These are phyloP conservation scores for Wiebesia pumilae DNA, from an alignment of 1,140 invertebrate genomes.

Conservation along the genomic window DNA sequence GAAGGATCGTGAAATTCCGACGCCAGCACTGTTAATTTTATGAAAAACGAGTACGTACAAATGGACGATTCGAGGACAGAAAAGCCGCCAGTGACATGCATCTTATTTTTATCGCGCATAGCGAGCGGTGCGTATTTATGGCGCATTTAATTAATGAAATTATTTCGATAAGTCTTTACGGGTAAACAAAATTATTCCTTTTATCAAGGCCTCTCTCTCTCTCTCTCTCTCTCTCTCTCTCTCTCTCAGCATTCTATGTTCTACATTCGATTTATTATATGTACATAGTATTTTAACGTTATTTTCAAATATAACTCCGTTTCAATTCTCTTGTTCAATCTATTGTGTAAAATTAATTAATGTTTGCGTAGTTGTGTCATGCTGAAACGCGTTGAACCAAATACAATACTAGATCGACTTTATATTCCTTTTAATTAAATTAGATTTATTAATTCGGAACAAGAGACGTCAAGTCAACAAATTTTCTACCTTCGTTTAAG, in stretches of 20 bases:
- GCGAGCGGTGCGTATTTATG: constrained; percentile 3
- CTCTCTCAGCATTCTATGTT: not conserved
- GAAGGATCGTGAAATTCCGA: not conserved
- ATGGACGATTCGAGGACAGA: not conserved
- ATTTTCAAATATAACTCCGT: not conserved
- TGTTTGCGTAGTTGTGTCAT: not conserved
- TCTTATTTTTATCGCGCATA: constrained; percentile 31
- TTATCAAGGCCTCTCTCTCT: not conserved
- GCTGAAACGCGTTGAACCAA: not conserved
- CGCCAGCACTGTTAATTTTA: too few relatives aligned
- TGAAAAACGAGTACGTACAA: not conserved
- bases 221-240: too few relatives aligned
- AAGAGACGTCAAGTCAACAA: not conserved
- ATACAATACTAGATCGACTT: not conserved
- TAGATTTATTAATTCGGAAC: not conserved
- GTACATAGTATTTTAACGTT: not conserved
- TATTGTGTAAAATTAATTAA: not conserved
- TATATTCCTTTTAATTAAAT: not conserved
- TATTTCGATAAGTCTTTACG: not conserved
- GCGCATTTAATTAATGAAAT: not conserved
- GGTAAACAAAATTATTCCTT: not conserved
- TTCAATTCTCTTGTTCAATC: not conserved
- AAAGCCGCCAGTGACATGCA: constrained; percentile 4
- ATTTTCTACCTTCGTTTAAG: not conserved
- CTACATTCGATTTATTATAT: not conserved